Base-by-base conservation (phyloP, 2,888 invertebrate species). In the Phortica okadai region DNA sequence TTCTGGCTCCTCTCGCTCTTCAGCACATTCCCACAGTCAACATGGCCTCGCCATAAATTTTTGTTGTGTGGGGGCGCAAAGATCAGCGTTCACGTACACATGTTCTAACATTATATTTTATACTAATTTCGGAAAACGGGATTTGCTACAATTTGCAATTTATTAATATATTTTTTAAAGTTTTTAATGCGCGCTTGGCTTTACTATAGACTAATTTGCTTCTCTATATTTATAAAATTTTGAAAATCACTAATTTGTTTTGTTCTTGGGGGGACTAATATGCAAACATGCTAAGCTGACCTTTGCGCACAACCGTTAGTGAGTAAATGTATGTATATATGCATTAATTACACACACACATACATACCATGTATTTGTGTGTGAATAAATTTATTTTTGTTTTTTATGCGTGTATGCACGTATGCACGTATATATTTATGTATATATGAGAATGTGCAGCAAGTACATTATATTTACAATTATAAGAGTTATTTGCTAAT, bases 401-500 rank as follows among this genome's bases (percentile, higher is more conserved):
- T n/a, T 7, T 56, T 6, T 54, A 54, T 54, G n/a, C 11, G 1
- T 50, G 0, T 50, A 21, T 59, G n/a, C 16, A 59, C 6, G 21
- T 25, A 64, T 8, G 21, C n/a, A 14, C 41, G 41, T 11, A 25
- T 66, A 41, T 66, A 66, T 41, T 2, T 66, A 64, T 14, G 33
- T 33, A 33, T 1, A 1, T 4, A 33, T 33, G 33, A 33, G 33
- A 33, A 33, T 7, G 25, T 25, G 10, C 59, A 59, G 16, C 25
- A 6, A 16, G 16, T 41, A 64, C 33, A 41, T 33, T 64, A 25
- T 41, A 64, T 41, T 64, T 64, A 64, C 25, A 64, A 64, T 7
- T 64, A 64, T 64, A 41, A 25, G 64, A 14, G 41, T 64, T 54
- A 74, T 62, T 50, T 72, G 56, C 33, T 64, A 64, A 56, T 44